Evolutionary conservation across 2,797 vertebrate genomes (phyloP).

Genomic region (Chanos chanos): DNA sequence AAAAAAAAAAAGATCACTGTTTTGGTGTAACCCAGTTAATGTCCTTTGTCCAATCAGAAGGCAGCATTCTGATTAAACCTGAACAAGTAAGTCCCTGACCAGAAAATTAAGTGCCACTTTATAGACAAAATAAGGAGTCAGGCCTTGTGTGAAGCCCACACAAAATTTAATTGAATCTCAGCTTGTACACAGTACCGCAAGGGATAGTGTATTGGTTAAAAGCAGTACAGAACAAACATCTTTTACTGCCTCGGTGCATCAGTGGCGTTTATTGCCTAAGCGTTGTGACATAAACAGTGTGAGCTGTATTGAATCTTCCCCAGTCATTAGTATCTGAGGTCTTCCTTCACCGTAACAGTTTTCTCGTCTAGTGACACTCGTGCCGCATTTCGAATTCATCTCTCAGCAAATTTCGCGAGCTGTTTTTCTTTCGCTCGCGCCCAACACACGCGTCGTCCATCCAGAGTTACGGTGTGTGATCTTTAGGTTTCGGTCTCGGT

Average conservation of each 20-base stretch:
- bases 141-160: not conserved
- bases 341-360: conserved; percentile 1
- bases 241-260: no score
- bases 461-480: no score
- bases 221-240: not conserved
- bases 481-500: no score
- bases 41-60: no score
- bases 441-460: no score
- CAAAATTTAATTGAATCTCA: not conserved
- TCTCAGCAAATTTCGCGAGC: not conserved
- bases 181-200: not conserved
- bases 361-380: not conserved
- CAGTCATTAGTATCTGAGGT: not conserved
- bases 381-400: not conserved
- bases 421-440: no score
- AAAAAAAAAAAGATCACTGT: no score
- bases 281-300: no score
- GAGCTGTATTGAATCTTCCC: not conserved
- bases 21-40: no score
- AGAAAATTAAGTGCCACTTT: not conserved
- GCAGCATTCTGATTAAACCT: no score
- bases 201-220: not conserved
- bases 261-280: no score
- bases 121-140: not conserved
- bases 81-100: no score